Evolutionary conservation across 64 coral and sea anemone genomes (phyloP).

Genomic region (Acropora tenuis): DNA sequence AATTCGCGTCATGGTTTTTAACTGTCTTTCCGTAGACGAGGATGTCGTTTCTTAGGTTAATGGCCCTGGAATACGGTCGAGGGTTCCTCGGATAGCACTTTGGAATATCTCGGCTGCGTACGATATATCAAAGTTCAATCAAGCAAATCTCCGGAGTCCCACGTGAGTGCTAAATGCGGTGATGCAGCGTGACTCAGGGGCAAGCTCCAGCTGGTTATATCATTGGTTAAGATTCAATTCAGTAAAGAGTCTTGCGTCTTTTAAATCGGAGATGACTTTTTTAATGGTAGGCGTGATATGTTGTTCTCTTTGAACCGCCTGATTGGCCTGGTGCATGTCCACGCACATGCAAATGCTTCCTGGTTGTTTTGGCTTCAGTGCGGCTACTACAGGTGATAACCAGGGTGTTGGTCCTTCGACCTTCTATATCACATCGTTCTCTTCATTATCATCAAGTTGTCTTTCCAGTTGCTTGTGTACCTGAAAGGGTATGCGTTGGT

Average conservation of each 20-base stretch:
- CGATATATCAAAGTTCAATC: conserved; percentile 65
- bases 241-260: conserved; percentile 25
- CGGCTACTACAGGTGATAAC: conserved; percentile 59
- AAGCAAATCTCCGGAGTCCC: conserved; percentile 37
- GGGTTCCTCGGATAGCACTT: conserved; percentile 65
- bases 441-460: conserved; percentile 38
- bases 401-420: conserved; percentile 57
- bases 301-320: conserved; percentile 38
- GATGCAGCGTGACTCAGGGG: conserved; percentile 51
- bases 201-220: conserved; percentile 28
- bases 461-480: conserved; percentile 29
- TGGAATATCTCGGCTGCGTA: conserved; percentile 62
- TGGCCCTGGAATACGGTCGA: conserved; percentile 38
- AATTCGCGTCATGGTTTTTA: neutral
- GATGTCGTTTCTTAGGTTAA: conserved; percentile 63
- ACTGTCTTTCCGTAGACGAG: conserved; percentile 28
- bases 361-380: conserved; percentile 60
- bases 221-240: neutral
- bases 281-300: conserved; percentile 59
- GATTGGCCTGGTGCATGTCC: conserved; percentile 59
- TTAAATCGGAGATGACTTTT: conserved; percentile 45
- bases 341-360: conserved; percentile 65
- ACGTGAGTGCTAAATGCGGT: conserved; percentile 69
- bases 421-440: conserved; percentile 40
- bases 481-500: conserved; percentile 15